Evolutionary conservation across 2,113 vertebrate genomes (phyloP).

Genomic region (Pseudolaguvia tuberculata): DNA sequence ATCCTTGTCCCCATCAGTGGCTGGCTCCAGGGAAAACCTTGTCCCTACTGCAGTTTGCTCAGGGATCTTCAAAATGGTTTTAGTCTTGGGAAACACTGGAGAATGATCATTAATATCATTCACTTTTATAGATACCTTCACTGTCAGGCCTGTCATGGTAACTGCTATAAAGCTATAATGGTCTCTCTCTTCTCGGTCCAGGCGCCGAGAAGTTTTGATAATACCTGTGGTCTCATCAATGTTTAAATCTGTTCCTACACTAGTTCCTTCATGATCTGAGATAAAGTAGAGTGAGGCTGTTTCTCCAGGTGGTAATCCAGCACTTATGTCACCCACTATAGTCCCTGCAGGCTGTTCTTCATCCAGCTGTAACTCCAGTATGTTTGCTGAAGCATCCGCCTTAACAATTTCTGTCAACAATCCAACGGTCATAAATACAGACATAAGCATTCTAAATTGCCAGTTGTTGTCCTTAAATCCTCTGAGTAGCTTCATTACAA

Average conservation of each 20-base stretch:
- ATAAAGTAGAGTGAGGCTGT: constrained; percentile 90
- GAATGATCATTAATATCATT: constrained; percentile 94
- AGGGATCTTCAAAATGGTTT: constrained; percentile 76
- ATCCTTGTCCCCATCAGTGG: constrained; percentile 84
- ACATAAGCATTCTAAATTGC: constrained; percentile 48
- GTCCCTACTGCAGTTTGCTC: constrained; percentile 87
- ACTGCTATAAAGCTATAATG: constrained; percentile 94
- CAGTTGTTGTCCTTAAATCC: constrained; percentile 57
- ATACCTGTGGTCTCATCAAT: constrained; percentile 93
- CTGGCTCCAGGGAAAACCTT: constrained; percentile 85
- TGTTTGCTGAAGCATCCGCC: constrained; percentile 58
- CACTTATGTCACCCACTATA: constrained; percentile 93
- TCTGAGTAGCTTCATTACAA: constrained; percentile 63
- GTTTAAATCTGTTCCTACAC: constrained; percentile 80
- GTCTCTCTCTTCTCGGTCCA: constrained; percentile 87
- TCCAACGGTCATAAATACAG: constrained; percentile 49
- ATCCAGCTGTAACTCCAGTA: constrained; percentile 87
- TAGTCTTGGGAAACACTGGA: constrained; percentile 78
- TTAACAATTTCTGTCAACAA: constrained; percentile 46
- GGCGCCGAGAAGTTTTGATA: constrained; percentile 83
- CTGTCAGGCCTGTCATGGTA: constrained; percentile 83
- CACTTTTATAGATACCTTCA: constrained; percentile 86
- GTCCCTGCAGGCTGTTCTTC: constrained; percentile 92
- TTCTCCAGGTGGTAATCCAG: constrained; percentile 80
- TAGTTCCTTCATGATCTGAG: constrained; percentile 86